Evolutionary conservation across 2,888 invertebrate genomes (phyloP).

Genomic region (Patella ulyssiponensis): DNA sequence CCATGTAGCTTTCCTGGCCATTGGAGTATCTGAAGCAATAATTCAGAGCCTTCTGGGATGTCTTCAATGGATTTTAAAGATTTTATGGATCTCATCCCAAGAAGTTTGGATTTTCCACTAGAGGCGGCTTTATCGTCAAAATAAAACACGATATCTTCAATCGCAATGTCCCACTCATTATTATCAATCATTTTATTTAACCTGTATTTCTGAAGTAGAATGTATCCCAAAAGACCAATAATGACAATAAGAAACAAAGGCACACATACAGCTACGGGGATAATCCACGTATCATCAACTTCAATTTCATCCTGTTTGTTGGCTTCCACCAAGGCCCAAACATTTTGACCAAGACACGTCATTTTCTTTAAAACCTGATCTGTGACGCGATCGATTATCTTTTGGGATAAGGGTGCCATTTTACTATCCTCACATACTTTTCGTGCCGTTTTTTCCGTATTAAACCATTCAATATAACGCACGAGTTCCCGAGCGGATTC

Average conservation of each 20-base stretch:
- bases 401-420: constrained; percentile 53
- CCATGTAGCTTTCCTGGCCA: constrained; percentile 62
- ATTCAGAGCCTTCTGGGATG: constrained; percentile 38
- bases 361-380: constrained; percentile 47
- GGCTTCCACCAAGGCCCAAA: constrained; percentile 47
- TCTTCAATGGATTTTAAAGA: constrained; percentile 42
- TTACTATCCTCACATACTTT: constrained; percentile 33
- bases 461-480: constrained; percentile 63
- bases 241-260: constrained; percentile 44
- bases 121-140: constrained; percentile 40
- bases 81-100: constrained; percentile 37
- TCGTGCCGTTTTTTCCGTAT: constrained; percentile 37
- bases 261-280: constrained; percentile 42
- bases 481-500: constrained; percentile 57
- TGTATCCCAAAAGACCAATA: constrained; percentile 41
- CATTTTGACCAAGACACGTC: constrained; percentile 49
- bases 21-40: constrained; percentile 46
- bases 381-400: constrained; percentile 37
- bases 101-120: constrained; percentile 35
- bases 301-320: constrained; percentile 46
- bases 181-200: constrained; percentile 52
- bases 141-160: constrained; percentile 59
- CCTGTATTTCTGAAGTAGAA: constrained; percentile 46
- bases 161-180: constrained; percentile 57
- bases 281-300: constrained; percentile 44